Conservation (phyloP, 2,888 invertebrate genomes). For the Eupithecia abbreviata region DNA sequence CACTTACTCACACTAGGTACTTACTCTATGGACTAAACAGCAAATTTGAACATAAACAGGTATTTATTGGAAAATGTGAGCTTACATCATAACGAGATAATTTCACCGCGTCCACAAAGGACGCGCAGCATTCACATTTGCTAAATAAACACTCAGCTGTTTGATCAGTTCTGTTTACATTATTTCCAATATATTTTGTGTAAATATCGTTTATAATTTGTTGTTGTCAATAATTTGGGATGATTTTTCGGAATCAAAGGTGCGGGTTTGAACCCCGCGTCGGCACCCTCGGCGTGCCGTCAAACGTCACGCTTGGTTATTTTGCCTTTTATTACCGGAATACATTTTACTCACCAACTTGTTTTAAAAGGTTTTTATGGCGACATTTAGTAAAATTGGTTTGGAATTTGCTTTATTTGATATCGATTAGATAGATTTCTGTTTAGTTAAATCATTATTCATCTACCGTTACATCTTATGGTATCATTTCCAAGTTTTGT, state of each 20-base stretch:
- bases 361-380: background rate
- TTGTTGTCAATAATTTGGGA: background rate
- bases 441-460: conserved; percentile 1
- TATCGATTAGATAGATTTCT: background rate
- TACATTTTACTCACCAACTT: background rate
- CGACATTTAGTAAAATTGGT: background rate
- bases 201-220: background rate
- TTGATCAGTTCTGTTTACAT: conserved; percentile 3
- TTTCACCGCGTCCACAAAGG: background rate
- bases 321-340: background rate
- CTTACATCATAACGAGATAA: background rate
- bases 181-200: conserved; percentile 5
- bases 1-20: background rate
- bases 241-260: background rate
- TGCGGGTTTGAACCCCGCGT: background rate
- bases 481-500: background rate
- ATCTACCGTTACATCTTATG: background rate
- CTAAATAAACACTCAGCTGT: conserved; percentile 3
- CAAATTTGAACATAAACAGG: background rate
- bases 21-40: conserved; percentile 2
- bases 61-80: background rate
- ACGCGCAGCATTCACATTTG: background rate
- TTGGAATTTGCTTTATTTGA: background rate
- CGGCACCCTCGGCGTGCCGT: background rate
- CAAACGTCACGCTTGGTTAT: background rate